Conservation (phyloP, 2,797 vertebrate genomes). For the Capromys pilorides region DNA sequence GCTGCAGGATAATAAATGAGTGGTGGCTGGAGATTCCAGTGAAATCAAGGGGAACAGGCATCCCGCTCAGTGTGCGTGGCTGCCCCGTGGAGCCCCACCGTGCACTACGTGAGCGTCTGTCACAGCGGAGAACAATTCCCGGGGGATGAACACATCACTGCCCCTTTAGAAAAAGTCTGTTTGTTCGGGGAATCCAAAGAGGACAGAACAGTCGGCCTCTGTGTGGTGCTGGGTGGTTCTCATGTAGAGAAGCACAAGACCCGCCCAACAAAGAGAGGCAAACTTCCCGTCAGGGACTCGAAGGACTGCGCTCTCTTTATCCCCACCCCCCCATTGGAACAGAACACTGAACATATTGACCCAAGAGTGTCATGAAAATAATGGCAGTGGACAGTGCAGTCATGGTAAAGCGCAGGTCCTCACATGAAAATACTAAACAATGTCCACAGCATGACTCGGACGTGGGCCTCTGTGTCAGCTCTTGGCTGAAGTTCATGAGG, state of each 20-base stretch:
- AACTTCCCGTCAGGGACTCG: rapidly evolving
- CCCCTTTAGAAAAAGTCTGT: not conserved
- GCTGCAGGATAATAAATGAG: constrained; percentile 85
- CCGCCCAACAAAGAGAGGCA: not conserved
- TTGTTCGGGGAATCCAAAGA: not conserved
- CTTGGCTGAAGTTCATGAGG: not conserved
- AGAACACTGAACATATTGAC: not conserved
- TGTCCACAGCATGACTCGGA: not conserved
- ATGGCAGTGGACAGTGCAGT: not conserved
- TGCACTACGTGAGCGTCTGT: constrained; percentile 74
- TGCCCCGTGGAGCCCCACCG: constrained; percentile 70
- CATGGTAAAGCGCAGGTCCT: not conserved
- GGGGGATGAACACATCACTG: not conserved
- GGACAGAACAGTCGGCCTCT: not conserved
- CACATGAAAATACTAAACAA: rapidly evolving
- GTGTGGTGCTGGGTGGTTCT: not conserved
- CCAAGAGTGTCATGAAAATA: not conserved
- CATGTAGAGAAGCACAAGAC: not conserved
- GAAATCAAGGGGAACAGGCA: constrained; percentile 78
- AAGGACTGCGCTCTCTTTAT: not conserved
- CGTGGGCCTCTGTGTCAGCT: rapidly evolving
- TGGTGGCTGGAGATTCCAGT: constrained; percentile 79
- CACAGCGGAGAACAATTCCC: not conserved
- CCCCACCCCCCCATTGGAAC: rapidly evolving
- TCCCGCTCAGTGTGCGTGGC: constrained; percentile 72